phyloP scores from a whole-genome alignment of 64 coral and sea anemone species.

The Stichodactyla helianthus region DNA sequence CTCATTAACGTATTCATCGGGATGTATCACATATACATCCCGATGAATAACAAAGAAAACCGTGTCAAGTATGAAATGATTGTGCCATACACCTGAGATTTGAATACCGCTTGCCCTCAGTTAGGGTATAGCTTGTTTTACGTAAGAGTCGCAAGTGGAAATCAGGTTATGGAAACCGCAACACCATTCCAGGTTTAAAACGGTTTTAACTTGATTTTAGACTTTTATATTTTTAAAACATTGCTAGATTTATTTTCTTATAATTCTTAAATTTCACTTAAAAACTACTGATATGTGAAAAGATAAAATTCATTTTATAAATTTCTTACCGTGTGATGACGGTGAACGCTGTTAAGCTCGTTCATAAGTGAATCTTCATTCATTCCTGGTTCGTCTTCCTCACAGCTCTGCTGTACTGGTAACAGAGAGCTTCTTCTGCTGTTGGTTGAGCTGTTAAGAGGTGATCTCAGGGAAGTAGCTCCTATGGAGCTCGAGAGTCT shows the following conservation, averaged over 20 bases:
- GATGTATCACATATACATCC: too few species aligned
- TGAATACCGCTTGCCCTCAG: neutral
- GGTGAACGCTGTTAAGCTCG: constrained; percentile 63
- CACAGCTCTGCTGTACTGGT: constrained; percentile 72
- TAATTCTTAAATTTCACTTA: too few species aligned
- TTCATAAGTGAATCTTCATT: constrained; percentile 82
- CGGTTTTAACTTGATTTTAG: too few species aligned
- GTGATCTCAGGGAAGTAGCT: neutral
- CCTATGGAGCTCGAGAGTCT: neutral
- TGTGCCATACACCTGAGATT: too few species aligned
- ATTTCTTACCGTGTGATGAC: constrained; percentile 47
- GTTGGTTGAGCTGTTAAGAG: neutral
- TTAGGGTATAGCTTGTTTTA: neutral
- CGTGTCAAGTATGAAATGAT: too few species aligned
- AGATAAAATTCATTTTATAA: neutral
- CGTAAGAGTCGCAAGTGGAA: neutral
- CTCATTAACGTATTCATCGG: too few species aligned
- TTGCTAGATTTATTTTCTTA: too few species aligned
- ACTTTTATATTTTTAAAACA: too few species aligned
- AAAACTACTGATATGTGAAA: neutral
- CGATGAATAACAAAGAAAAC: too few species aligned
- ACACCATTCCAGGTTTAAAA: too few species aligned
- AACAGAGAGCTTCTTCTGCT: constrained; percentile 55
- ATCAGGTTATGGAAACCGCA: neutral
- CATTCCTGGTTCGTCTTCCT: constrained; percentile 54